Percentiles rank a stretch among this genome's conserved stretches.
phyloP scores from a whole-genome alignment of 2,797 vertebrate species.

The Petrocephalus schoutedeni region DNA sequence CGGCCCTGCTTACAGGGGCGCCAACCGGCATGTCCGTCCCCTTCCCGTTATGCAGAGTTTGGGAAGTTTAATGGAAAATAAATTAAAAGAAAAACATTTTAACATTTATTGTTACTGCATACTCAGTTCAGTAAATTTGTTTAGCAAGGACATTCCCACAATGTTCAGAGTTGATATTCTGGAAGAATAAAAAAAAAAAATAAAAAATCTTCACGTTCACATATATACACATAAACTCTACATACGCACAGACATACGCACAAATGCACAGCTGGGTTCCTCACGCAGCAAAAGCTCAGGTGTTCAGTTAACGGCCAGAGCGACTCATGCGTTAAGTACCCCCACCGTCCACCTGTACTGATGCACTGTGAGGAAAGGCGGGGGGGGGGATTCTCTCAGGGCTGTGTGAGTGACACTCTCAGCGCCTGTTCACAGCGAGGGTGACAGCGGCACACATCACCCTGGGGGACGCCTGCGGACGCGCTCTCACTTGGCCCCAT shows the following conservation, averaged over 20 bases:
- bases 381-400: neutral
- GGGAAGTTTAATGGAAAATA: neutral
- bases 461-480: neutral
- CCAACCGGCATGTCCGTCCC: neutral
- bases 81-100: neutral
- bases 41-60: neutral
- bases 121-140: neutral
- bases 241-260: neutral
- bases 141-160: neutral
- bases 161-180: neutral
- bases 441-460: neutral
- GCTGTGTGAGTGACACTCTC: neutral
- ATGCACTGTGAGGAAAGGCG: neutral
- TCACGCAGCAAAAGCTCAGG: neutral
- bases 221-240: neutral
- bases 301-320: neutral
- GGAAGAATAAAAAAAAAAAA: neutral
- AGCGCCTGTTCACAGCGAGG: neutral
- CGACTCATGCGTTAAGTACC: neutral
- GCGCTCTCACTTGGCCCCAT: neutral
- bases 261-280: neutral
- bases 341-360: neutral
- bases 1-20: neutral
- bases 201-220: neutral
- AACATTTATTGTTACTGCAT: neutral